These are phyloP conservation scores for Tragelaphus scriptus DNA, from an alignment of 2,113 vertebrate species.

Conservation along the genomic window DNA sequence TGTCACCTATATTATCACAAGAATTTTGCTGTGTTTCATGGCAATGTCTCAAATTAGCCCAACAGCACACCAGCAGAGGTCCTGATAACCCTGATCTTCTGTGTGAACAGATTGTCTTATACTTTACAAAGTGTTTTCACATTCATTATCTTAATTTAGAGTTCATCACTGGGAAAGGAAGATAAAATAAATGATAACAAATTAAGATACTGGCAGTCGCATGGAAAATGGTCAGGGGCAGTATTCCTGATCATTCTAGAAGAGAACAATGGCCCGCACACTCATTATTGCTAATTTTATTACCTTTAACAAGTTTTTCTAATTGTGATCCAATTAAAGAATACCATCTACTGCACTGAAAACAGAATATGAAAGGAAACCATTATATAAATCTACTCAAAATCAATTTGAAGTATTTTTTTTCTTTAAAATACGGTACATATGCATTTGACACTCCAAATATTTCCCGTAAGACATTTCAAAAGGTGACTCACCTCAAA, in stretches of 20 bases:
- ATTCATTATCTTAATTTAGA: conserved; percentile 17
- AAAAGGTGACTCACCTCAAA: conserved; percentile 4
- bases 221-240: not conserved
- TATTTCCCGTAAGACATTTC: not conserved
- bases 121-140: not conserved
- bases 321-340: conserved; percentile 69
- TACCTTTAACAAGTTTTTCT: conserved; percentile 73
- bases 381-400: conserved; percentile 29
- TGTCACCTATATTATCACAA: not conserved
- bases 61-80: not conserved
- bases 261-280: conserved; percentile 43
- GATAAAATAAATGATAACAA: conserved; percentile 15
- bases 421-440: not conserved
- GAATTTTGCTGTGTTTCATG: not conserved
- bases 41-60: not conserved
- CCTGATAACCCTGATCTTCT: not conserved
- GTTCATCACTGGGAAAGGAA: not conserved
- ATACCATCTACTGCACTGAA: conserved; percentile 38
- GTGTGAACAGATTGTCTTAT: not conserved
- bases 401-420: not conserved
- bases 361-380: conserved; percentile 35
- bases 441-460: not conserved
- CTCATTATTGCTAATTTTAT: conserved; percentile 72
- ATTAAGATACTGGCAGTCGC: not conserved
- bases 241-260: not conserved